Evolutionary conservation across 2,888 invertebrate species (phyloP), one percentile per base, ranked within the genome.

Genomic region (Chalcis sispes): DNA sequence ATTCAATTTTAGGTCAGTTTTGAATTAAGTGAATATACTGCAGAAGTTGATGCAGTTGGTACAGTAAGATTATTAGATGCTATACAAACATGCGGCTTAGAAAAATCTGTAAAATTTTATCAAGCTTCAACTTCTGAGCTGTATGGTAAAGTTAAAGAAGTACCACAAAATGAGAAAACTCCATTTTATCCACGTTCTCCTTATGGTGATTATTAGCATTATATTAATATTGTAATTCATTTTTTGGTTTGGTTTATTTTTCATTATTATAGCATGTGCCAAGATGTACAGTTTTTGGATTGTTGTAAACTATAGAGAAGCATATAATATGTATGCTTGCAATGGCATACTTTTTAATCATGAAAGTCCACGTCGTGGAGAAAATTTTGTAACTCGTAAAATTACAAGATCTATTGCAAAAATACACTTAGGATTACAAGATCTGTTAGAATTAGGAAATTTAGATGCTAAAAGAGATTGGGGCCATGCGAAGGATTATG

Each of bases 361-460:
- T 87, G 98, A 98, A 90, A 96, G 96, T 82, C 98, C 98, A 0
- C 90, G 98, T 66, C 90, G 98, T 80, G 98, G 99, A 13, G 99
- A 99, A 90, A 99, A 96, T 86, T 99, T 99, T 90, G 99, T 99
- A 7, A 99, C 99, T 0, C 91, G 99, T 80, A 99, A 99, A 90
- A 97, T 99, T 79, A 99, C 99, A 0, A 91, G 99, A 48, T 97
- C 96, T 1, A 98, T 99, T 25, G 98, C 99, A 8, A 99, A 99
- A 91, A 99, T 99, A 82, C 92, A 93, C 72, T 91, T 98, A 8
- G 97, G 97, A 0, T 93, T 96, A 77, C 93, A 97, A 88, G 94
- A 96, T 77, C 91, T 90, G 77, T 89, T 99, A 69, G 97, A 98
- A 87, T 90, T 99, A 75, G 99, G 99, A 20, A 98, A 98, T 88